Conservation (phyloP, 2,888 invertebrate genomes). For the Plagodis pulveraria region DNA sequence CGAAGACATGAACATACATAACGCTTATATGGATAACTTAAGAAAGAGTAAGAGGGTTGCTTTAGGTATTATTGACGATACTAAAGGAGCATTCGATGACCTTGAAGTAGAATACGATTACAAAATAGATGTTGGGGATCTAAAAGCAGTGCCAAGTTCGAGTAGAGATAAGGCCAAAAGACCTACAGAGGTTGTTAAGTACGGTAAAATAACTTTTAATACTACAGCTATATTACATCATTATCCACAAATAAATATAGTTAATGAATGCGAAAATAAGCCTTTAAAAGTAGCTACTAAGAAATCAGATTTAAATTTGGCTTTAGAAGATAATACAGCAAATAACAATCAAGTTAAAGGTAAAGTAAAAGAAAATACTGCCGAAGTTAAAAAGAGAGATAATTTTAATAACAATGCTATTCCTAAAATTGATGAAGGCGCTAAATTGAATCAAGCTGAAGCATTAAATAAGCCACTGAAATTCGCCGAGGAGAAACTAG, state of each 20-base stretch:
- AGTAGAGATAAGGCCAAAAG: conserved; percentile 60
- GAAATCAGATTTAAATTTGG: conserved; percentile 64
- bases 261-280: conserved; percentile 50
- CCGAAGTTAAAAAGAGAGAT: conserved; percentile 50
- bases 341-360: conserved; percentile 65
- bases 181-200: conserved; percentile 71
- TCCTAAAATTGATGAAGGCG: conserved; percentile 45
- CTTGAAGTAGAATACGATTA: conserved; percentile 50
- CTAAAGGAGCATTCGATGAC: conserved; percentile 66
- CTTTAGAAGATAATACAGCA: conserved; percentile 48
- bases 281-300: conserved; percentile 48
- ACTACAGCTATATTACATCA: conserved; percentile 79
- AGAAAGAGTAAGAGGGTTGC: conserved; percentile 71
- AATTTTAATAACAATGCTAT: conserved; percentile 68
- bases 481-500: conserved; percentile 79
- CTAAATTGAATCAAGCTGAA: conserved; percentile 48
- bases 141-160: conserved; percentile 66
- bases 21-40: conserved; percentile 75
- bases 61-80: conserved; percentile 71
- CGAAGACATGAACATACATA: conserved; percentile 76
- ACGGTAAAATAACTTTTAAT: conserved; percentile 77
- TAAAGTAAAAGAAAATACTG: conserved; percentile 20
- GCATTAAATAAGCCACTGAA: conserved; percentile 66
- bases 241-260: conserved; percentile 66
- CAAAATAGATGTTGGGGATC: conserved; percentile 46